Evolutionary conservation across 1,140 invertebrate species (phyloP).

Genomic region (Homalodisca vitripennis): DNA sequence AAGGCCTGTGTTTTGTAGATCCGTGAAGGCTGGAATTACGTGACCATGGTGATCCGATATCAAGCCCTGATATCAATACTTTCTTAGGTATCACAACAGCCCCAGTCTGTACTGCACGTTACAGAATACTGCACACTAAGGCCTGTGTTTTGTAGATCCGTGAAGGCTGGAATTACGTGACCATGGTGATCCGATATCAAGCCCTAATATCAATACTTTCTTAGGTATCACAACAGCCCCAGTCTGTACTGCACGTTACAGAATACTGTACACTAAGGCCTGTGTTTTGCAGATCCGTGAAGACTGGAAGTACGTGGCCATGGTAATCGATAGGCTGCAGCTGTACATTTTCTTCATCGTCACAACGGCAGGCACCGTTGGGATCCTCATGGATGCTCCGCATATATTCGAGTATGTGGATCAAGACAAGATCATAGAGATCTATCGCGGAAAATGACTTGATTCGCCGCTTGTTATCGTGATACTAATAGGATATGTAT

Average conservation of each 20-base stretch:
- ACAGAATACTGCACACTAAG: too few relatives aligned
- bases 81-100: too few relatives aligned
- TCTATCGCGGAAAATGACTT: slow-evolving; percentile 85
- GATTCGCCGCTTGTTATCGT: slow-evolving; percentile 31
- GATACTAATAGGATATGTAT: slow-evolving; percentile 29
- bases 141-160: too few relatives aligned
- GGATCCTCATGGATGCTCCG: slow-evolving; percentile 97
- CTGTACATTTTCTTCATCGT: slow-evolving; percentile 97
- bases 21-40: background rate
- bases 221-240: too few relatives aligned
- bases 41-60: background rate
- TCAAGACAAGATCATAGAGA: slow-evolving; percentile 94
- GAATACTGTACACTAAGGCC: slow-evolving; percentile 45
- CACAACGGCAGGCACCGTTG: slow-evolving; percentile 92
- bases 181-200: too few relatives aligned
- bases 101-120: too few relatives aligned
- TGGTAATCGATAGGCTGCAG: slow-evolving; percentile 97
- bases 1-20: too few relatives aligned
- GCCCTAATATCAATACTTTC: too few relatives aligned
- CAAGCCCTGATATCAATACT: too few relatives aligned
- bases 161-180: too few relatives aligned
- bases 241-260: too few relatives aligned
- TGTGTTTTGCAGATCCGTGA: slow-evolving; percentile 75
- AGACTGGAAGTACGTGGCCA: slow-evolving; percentile 99
- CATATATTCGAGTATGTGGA: slow-evolving; percentile 99